Evolutionary conservation across 2,797 vertebrate species (phyloP).

Genomic region (Heterohyrax brucei): DNA sequence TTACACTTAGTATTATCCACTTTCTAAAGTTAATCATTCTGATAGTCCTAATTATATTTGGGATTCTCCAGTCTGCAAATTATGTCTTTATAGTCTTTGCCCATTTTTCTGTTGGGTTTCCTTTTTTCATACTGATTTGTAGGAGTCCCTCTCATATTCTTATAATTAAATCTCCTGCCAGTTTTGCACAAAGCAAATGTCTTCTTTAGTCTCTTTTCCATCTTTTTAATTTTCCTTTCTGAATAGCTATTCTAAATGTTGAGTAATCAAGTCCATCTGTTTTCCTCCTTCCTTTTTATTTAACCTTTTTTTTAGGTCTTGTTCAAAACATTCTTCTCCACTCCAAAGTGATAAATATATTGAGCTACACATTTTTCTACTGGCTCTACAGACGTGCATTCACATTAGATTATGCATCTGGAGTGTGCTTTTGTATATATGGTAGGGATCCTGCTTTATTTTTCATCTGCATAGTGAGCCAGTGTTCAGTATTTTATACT

Average conservation of each 20-base stretch:
- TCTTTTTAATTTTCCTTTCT: slow-evolving; percentile 22
- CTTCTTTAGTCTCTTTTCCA: neutral
- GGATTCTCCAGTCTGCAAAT: neutral
- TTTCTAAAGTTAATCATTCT: neutral
- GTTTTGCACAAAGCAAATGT: neutral
- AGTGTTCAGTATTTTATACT: neutral
- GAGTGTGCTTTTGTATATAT: neutral
- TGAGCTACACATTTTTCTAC: neutral
- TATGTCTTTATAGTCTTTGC: neutral
- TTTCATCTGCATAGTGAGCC: neutral
- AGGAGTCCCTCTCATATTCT: neutral
- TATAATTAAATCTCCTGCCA: neutral
- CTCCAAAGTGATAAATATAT: neutral
- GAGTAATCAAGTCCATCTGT: neutral
- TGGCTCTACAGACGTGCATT: neutral
- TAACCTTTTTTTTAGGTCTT: neutral
- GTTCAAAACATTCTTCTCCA: neutral
- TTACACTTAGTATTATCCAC: neutral
- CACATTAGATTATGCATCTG: neutral
- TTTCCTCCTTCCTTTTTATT: neutral
- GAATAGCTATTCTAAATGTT: neutral
- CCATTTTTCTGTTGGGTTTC: too few relatives aligned
- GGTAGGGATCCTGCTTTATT: slow-evolving; percentile 8
- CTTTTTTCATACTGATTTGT: too few relatives aligned
- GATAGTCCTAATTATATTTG: neutral